Percentiles rank a stretch among this genome's conserved stretches.
phyloP scores from a whole-genome alignment of 1,140 invertebrate genomes.

The Brachionus angularis region DNA sequence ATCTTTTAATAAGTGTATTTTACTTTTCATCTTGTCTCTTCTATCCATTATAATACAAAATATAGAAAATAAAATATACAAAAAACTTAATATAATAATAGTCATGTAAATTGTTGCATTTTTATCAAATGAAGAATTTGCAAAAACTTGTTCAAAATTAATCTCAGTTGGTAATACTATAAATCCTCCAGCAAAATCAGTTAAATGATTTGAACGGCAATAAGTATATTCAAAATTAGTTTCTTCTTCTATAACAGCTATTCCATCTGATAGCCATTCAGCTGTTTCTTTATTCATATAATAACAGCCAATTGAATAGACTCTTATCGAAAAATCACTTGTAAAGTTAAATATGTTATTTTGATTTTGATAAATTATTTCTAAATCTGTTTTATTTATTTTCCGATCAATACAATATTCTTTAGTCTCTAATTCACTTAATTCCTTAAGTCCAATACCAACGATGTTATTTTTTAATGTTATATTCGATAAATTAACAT shows the following conservation, averaged over 20 bases:
- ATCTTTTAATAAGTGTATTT: conserved; percentile 55
- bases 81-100: conserved; percentile 57
- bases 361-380: not conserved
- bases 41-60: conserved; percentile 57
- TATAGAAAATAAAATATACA: conserved; percentile 58
- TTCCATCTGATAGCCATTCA: conserved; percentile 1
- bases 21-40: conserved; percentile 48
- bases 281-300: not conserved
- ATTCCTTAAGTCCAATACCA: not conserved
- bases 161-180: conserved; percentile 56
- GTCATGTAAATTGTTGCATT: conserved; percentile 63
- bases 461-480: not conserved
- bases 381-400: no score
- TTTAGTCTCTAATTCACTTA: not conserved
- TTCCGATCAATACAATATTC: not conserved
- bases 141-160: conserved; percentile 56
- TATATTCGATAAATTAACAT: not conserved
- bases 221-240: conserved; percentile 46
- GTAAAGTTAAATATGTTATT: not conserved
- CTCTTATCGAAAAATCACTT: not conserved
- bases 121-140: conserved; percentile 60
- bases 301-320: conserved; percentile 27
- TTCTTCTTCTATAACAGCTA: conserved; percentile 11
- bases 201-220: conserved; percentile 55
- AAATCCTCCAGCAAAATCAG: conserved; percentile 57